Percentiles rank a stretch among this genome's conserved stretches.
Conservation (phyloP, 2,888 invertebrate genomes). For the Drosophila nigritarsus region DNA sequence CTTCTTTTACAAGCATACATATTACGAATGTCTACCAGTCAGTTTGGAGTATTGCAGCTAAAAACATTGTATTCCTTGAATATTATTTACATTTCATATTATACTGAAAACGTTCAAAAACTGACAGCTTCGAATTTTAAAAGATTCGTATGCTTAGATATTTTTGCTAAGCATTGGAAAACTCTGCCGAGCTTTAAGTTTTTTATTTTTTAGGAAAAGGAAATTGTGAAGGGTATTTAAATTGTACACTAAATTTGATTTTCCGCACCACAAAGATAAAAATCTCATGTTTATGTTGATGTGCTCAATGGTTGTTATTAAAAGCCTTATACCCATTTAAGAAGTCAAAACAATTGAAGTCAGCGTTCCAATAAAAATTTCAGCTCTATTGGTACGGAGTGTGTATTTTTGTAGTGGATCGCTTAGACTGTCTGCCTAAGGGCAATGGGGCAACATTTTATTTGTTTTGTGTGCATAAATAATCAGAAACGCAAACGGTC, state of each 20-base stretch:
- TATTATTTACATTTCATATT: neutral
- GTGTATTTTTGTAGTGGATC: constrained; percentile 12
- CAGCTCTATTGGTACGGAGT: constrained; percentile 24
- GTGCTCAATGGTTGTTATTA: neutral
- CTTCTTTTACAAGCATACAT: constrained; percentile 1
- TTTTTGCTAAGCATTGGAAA: neutral
- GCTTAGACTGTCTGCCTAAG: constrained; percentile 44
- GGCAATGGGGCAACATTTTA: constrained; percentile 52
- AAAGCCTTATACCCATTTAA: neutral
- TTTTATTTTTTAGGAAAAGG: neutral
- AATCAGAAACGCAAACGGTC: constrained; percentile 46
- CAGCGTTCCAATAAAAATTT: constrained; percentile 35
- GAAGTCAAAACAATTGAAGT: constrained; percentile 54
- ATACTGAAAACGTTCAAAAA: neutral
- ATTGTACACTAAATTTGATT: neutral
- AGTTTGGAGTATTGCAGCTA: neutral
- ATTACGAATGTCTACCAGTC: constrained; percentile 30
- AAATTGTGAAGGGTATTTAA: neutral
- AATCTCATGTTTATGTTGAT: neutral
- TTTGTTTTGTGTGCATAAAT: constrained; percentile 74
- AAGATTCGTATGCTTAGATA: neutral
- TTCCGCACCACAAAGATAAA: neutral
- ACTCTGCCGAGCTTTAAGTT: neutral
- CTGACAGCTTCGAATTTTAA: neutral
- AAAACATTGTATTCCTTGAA: neutral